Evolutionary conservation across 2,797 vertebrate species (phyloP).

Genomic region (Novumbra hubbsi): DNA sequence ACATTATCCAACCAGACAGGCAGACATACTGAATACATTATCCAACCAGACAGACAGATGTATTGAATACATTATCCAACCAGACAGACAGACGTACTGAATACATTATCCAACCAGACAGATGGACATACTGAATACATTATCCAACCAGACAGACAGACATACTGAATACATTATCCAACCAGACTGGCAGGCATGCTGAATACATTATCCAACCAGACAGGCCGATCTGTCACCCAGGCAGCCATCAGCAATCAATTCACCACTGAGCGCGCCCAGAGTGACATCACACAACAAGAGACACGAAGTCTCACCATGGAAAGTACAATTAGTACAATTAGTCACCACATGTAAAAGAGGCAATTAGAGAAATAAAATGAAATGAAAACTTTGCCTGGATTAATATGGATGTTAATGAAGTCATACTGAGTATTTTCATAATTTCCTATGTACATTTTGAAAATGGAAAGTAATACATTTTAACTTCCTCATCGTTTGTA

Average conservation of each 20-base stretch:
- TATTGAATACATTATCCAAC: background rate
- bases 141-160: constrained; percentile 17
- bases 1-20: constrained; percentile 5
- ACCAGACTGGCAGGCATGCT: constrained; percentile 20
- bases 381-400: background rate
- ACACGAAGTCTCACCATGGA: constrained; percentile 16
- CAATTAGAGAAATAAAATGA: constrained; percentile 1
- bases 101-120: constrained; percentile 1
- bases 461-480: background rate
- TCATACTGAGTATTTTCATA: background rate
- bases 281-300: constrained; percentile 44
- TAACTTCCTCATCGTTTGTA: background rate
- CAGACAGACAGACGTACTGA: constrained; percentile 12
- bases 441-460: background rate
- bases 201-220: constrained; percentile 44
- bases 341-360: background rate
- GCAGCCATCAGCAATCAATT: constrained; percentile 44
- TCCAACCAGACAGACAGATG: too few relatives aligned
- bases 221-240: constrained; percentile 43
- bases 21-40: too few relatives aligned
- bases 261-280: constrained; percentile 26
- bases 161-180: constrained; percentile 5
- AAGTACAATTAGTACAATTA: constrained; percentile 7
- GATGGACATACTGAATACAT: constrained; percentile 18
- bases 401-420: background rate